Evolutionary conservation across 64 coral and sea anemone species (phyloP).

Genomic region (Orbicella faveolata): DNA sequence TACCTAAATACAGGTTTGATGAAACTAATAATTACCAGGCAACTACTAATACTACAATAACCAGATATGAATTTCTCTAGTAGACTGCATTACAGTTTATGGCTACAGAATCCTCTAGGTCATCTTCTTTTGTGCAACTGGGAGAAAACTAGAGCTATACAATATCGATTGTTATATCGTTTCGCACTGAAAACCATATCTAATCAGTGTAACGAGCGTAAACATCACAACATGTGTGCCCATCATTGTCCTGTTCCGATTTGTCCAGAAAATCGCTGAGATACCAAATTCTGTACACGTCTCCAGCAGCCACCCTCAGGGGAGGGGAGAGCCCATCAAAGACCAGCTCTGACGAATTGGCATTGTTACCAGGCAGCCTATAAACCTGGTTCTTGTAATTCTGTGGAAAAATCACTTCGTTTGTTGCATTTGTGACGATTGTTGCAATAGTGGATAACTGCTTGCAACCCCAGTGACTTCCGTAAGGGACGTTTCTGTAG

Average conservation of each 20-base stretch:
- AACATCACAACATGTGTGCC: not conserved
- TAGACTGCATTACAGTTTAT: no score
- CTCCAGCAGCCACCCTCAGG: not conserved
- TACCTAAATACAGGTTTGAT: no score
- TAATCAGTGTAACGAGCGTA: not conserved
- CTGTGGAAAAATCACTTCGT: not conserved
- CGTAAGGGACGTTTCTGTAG: not conserved
- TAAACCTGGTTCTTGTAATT: not conserved
- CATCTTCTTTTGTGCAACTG: no score
- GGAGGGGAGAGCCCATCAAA: not conserved
- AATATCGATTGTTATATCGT: no score
- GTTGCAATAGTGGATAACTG: not conserved
- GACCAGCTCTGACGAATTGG: constrained; percentile 32
- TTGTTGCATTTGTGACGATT: not conserved
- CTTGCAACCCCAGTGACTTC: constrained; percentile 1
- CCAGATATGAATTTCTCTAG: no score
- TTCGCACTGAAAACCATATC: no score
- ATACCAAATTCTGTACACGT: constrained; percentile 16
- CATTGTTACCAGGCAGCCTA: not conserved
- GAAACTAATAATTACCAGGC: no score
- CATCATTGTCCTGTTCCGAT: not conserved
- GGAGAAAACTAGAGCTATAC: no score
- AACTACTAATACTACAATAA: no score
- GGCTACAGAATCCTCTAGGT: no score
- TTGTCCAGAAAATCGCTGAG: not conserved